phyloP scores from a whole-genome alignment of 2,888 invertebrate species.

The Thecophora atra region DNA sequence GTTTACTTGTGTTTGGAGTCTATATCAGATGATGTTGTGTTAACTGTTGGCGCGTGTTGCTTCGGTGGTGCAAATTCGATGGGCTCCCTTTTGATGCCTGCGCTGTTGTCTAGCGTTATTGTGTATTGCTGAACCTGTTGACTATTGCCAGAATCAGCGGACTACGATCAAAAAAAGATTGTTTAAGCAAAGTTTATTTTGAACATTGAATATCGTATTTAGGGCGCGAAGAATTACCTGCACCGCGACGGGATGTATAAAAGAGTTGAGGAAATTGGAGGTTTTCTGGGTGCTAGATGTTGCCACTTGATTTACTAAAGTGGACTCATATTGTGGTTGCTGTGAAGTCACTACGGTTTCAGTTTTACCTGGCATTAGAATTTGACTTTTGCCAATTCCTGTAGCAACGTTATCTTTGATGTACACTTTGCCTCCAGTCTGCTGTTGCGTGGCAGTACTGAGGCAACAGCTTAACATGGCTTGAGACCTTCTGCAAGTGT shows the following conservation, averaged over 20 bases:
- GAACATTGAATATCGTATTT: background rate
- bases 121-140: slow-evolving; percentile 63
- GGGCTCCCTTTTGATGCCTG: slow-evolving; percentile 53
- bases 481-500: slow-evolving; percentile 74
- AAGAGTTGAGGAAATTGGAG: slow-evolving; percentile 61
- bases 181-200: background rate
- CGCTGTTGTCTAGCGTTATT: slow-evolving; percentile 61
- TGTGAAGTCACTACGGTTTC: slow-evolving; percentile 8
- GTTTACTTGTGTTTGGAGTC: slow-evolving; percentile 62
- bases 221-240: slow-evolving; percentile 49
- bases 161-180: slow-evolving; percentile 18
- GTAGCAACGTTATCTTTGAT: slow-evolving; percentile 68
- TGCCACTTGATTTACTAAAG: slow-evolving; percentile 33
- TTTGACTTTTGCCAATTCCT: slow-evolving; percentile 55
- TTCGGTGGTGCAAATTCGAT: slow-evolving; percentile 54
- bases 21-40: slow-evolving; percentile 53
- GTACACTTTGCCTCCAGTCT: slow-evolving; percentile 73
- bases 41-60: slow-evolving; percentile 31
- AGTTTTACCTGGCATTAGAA: slow-evolving; percentile 46
- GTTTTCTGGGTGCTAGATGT: slow-evolving; percentile 44
- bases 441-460: slow-evolving; percentile 70
- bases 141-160: slow-evolving; percentile 43
- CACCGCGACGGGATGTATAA: slow-evolving; percentile 65
- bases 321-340: slow-evolving; percentile 25
- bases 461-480: slow-evolving; percentile 75